These are phyloP conservation scores for Sebastes taczanowskii DNA, from an alignment of 2,797 vertebrate species.

Conservation along the genomic window DNA sequence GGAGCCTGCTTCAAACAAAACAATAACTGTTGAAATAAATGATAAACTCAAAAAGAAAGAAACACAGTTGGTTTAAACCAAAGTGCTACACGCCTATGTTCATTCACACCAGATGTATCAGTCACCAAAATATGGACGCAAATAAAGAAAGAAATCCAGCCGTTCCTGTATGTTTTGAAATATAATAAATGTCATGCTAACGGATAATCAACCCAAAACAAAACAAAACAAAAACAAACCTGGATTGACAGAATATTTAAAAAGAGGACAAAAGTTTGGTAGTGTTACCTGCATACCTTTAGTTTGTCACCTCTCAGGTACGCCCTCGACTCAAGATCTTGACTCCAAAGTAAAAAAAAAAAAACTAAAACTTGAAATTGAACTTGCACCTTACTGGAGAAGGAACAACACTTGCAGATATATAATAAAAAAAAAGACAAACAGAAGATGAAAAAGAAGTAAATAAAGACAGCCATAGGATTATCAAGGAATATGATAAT, in stretches of 20 bases:
- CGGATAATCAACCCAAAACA: conserved; percentile 34
- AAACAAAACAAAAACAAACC: conserved; percentile 9
- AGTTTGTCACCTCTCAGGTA: conserved; percentile 27
- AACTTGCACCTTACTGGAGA: conserved; percentile 61
- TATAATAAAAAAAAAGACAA: conserved; percentile 29
- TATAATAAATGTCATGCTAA: conserved; percentile 46
- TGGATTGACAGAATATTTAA: conserved; percentile 19
- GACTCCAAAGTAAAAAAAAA: background rate
- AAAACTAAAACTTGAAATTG: background rate
- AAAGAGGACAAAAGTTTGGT: conserved; percentile 33
- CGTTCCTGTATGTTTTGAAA: conserved; percentile 53
- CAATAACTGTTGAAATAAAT: background rate
- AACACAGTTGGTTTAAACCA: conserved; percentile 45
- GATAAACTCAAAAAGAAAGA: conserved; percentile 6
- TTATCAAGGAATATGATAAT: conserved; percentile 74
- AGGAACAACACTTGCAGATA: conserved; percentile 53
- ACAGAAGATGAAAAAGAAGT: conserved; percentile 58
- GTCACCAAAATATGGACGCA: conserved; percentile 52
- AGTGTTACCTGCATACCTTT: conserved; percentile 58
- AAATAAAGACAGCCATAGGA: conserved; percentile 74
- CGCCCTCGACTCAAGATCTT: conserved; percentile 25
- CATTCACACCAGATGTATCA: conserved; percentile 49
- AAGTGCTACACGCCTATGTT: conserved; percentile 55
- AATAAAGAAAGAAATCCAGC: conserved; percentile 10
- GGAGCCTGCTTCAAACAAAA: conserved; percentile 37